These are phyloP conservation scores for Drosophila anomalipes DNA, from an alignment of 2,888 invertebrate genomes.

Conservation along the genomic window DNA sequence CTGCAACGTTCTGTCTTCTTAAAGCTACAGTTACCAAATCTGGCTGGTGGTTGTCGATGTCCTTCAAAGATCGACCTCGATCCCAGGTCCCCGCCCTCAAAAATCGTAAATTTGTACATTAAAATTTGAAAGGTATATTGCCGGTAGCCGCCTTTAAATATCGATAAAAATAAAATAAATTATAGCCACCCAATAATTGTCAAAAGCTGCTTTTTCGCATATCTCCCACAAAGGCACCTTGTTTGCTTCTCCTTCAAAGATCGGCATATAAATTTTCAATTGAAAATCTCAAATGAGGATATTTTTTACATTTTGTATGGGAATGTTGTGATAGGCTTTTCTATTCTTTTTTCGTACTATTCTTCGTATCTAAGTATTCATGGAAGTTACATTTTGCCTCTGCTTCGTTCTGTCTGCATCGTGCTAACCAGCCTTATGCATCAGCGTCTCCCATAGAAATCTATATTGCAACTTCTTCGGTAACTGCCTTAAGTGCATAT, in stretches of 20 bases:
- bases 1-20: too few relatives aligned
- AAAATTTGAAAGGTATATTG: too few relatives aligned
- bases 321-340: background rate
- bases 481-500: background rate
- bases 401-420: background rate
- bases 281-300: background rate
- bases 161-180: too few relatives aligned
- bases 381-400: background rate
- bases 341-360: background rate
- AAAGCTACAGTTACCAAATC: background rate
- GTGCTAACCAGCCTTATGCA: background rate
- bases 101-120: too few relatives aligned
- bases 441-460: background rate
- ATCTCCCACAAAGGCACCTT: too few relatives aligned
- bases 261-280: background rate
- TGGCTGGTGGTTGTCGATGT: background rate
- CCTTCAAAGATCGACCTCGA: background rate
- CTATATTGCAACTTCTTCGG: background rate
- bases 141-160: too few relatives aligned
- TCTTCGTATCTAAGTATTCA: background rate
- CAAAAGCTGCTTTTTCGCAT: too few relatives aligned
- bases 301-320: background rate
- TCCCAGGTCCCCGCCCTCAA: too few relatives aligned
- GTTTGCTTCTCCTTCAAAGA: background rate
- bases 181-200: too few relatives aligned